Evolutionary conservation across 1,140 invertebrate genomes (phyloP), one percentile per base, ranked within the genome.

Genomic region (Dreissena polymorpha): DNA sequence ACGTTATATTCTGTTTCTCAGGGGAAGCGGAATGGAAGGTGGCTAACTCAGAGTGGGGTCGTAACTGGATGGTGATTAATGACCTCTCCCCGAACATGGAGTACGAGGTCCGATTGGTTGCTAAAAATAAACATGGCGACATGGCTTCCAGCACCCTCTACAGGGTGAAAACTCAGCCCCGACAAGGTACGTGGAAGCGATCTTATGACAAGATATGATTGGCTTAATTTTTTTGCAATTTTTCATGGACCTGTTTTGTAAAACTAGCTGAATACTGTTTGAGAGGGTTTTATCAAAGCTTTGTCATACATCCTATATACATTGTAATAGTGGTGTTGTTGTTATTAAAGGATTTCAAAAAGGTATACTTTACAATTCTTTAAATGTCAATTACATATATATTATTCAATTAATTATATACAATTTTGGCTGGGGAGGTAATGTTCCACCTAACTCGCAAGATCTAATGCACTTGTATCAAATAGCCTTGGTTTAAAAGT

Each of bases 91-190:
- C 85, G 25, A 68, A 81, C 29, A 83, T 72, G 29, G 82, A 83
- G 53, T 86, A 86, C 55, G 74, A 86, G 75, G 81, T 86, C 39
- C 64, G 81, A 67, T 57, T 86, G 18, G 79, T 71, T 10, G 85
- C 85, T 51, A 80, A 84, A 81, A 86, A 86, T 71, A 84, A 86
- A 60, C 75, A 76, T 77, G 85, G 85, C 57, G 76, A 81, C 70
- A 80, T 72, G 71, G 81, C 81, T 55, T 80, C 82, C 25, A 83
- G 81, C 50, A 86, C 72, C 53, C 65, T 78, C 6, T 84, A 84
- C 68, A 71, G 76, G 12, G 77, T 86, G 10, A 80, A 80, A 73
- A 86, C 85, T 51, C 76, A 86, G 29, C 64, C 70, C n/a, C 55
- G 70, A 67, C 67, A 86, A 80, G 80, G 85, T 86, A 83, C 51